phyloP scores from a whole-genome alignment of 2,888 invertebrate genomes.

The Archips crataeganus region DNA sequence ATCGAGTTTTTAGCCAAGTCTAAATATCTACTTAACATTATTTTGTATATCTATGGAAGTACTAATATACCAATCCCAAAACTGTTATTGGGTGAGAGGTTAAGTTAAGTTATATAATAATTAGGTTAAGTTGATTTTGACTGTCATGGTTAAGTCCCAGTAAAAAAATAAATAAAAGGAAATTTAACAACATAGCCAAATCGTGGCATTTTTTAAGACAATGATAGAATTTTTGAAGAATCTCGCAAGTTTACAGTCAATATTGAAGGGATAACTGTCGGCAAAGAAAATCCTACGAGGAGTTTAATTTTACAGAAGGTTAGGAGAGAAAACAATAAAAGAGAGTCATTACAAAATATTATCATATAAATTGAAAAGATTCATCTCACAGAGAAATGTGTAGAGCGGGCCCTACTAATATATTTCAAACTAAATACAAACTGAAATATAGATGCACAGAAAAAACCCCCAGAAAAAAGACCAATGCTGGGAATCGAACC shows the following conservation, averaged over 20 bases:
- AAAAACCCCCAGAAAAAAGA: too few relatives aligned
- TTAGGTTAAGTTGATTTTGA: too few relatives aligned
- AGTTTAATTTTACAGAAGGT: constrained; percentile 74
- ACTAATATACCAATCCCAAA: too few relatives aligned
- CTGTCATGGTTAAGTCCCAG: too few relatives aligned
- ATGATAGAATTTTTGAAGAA: neutral
- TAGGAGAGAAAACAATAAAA: constrained; percentile 76
- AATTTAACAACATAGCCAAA: neutral
- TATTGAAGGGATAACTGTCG: constrained; percentile 28
- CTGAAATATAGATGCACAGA: too few relatives aligned
- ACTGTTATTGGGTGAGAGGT: too few relatives aligned
- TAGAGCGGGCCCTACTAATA: neutral
- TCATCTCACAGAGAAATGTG: constrained; percentile 56
- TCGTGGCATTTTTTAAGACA: neutral
- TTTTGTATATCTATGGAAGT: too few relatives aligned
- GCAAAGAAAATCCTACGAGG: constrained; percentile 32
- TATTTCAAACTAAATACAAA: neutral
- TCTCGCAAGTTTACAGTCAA: constrained; percentile 6
- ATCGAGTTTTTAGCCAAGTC: too few relatives aligned
- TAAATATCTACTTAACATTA: too few relatives aligned
- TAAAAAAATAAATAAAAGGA: too few relatives aligned
- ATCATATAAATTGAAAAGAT: constrained; percentile 80
- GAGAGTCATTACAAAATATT: constrained; percentile 73
- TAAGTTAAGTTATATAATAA: too few relatives aligned
- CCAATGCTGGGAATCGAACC: too few relatives aligned